Conservation (phyloP, 2,797 vertebrate species). For the Arremon aurantiirostris region DNA sequence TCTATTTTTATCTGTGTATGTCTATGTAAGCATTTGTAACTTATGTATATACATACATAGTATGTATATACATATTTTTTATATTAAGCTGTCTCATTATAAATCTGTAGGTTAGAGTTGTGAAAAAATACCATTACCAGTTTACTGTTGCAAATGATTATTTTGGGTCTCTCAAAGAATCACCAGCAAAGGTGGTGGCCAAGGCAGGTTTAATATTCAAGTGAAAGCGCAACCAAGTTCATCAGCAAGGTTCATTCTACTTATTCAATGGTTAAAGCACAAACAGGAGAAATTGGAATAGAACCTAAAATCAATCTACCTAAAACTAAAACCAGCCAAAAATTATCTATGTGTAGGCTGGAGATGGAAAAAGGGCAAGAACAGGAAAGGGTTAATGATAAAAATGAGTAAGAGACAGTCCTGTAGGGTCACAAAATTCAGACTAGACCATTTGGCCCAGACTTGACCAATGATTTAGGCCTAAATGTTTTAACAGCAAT, state of each 20-base stretch:
- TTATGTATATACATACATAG: background rate
- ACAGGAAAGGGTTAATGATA: background rate
- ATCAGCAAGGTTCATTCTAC: background rate
- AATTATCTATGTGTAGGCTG: accelerated
- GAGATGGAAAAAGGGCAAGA: background rate
- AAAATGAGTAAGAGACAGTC: background rate
- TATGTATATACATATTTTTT: background rate
- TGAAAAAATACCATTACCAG: background rate
- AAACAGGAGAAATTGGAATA: background rate
- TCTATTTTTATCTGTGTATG: no score
- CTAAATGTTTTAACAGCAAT: background rate
- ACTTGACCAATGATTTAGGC: background rate
- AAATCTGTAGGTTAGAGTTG: background rate
- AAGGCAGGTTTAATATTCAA: background rate
- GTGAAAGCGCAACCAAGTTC: background rate
- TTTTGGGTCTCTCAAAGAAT: background rate
- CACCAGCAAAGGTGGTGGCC: background rate
- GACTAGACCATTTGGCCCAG: background rate
- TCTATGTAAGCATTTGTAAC: background rate
- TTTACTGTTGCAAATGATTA: background rate
- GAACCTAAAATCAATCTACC: background rate
- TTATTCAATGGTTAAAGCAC: background rate
- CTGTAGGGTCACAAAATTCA: background rate
- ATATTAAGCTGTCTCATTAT: background rate
- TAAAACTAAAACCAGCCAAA: background rate